Evolutionary conservation across 2,797 vertebrate species (phyloP).

Genomic region (Cuniculus paca): DNA sequence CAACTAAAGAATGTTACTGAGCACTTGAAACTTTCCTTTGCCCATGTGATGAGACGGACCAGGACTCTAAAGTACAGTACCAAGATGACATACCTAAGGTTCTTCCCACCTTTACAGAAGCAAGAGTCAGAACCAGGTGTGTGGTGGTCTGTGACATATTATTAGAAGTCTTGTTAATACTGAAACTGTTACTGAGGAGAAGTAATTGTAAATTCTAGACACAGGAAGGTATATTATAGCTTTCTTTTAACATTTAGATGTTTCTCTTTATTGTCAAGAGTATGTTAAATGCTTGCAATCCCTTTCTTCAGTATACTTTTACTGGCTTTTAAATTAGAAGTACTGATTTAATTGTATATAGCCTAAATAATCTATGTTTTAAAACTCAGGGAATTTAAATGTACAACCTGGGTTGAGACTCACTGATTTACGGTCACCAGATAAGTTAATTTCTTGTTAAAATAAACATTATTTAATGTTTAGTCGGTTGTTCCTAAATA

Average conservation of each 20-base stretch:
- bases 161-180: background rate
- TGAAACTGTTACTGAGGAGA: background rate
- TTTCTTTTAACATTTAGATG: slow-evolving; percentile 31
- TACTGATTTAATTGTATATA: slow-evolving; percentile 18
- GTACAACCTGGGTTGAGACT: background rate
- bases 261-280: slow-evolving; percentile 22
- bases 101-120: slow-evolving; percentile 94
- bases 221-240: background rate
- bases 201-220: background rate
- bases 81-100: slow-evolving; percentile 96
- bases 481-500: slow-evolving; percentile 1
- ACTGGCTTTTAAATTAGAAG: slow-evolving; percentile 58
- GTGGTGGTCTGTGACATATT: slow-evolving; percentile 21
- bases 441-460: background rate
- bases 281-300: slow-evolving; percentile 9
- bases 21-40: slow-evolving; percentile 97
- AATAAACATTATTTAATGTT: slow-evolving; percentile 16
- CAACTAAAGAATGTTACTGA: slow-evolving; percentile 95
- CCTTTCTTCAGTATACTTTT: slow-evolving; percentile 15
- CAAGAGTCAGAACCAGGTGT: slow-evolving; percentile 90
- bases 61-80: slow-evolving; percentile 92
- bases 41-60: slow-evolving; percentile 97
- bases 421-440: background rate
- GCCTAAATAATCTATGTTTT: slow-evolving; percentile 19
- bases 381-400: slow-evolving; percentile 58